Conservation (phyloP, 2,797 vertebrate genomes). For the Forpus xanthops region DNA sequence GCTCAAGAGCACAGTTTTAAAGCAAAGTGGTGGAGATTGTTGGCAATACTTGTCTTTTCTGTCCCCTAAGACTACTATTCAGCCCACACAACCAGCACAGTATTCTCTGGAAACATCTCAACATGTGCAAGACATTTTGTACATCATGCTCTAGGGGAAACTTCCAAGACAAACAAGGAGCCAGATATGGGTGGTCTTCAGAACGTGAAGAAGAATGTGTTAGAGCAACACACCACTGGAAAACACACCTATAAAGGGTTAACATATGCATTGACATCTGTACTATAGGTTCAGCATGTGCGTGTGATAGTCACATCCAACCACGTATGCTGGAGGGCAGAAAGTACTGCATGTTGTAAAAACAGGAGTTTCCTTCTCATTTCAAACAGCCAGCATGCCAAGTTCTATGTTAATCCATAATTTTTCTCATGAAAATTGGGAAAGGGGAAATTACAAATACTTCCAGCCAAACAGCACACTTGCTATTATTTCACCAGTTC, state of each 20-base stretch:
- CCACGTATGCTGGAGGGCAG: not conserved
- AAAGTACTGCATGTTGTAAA: not conserved
- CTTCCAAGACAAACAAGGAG: slow-evolving; percentile 50
- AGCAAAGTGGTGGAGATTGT: not conserved
- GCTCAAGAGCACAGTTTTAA: slow-evolving; percentile 12
- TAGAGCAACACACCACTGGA: slow-evolving; percentile 32
- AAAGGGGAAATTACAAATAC: not conserved
- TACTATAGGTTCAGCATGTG: not conserved
- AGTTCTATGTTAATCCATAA: not conserved
- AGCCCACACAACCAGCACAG: slow-evolving; percentile 38
- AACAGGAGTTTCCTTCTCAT: not conserved
- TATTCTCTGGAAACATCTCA: slow-evolving; percentile 32
- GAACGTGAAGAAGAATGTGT: slow-evolving; percentile 47
- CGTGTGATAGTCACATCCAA: not conserved
- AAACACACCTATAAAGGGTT: slow-evolving; percentile 30
- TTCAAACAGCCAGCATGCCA: not conserved
- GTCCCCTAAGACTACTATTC: slow-evolving; percentile 16
- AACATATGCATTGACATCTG: slow-evolving; percentile 11
- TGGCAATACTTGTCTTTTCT: slow-evolving; percentile 26
- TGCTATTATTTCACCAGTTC: not conserved
- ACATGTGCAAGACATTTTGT: slow-evolving; percentile 67
- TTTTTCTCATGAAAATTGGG: not conserved
- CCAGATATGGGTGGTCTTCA: slow-evolving; percentile 65
- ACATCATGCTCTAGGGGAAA: slow-evolving; percentile 38
- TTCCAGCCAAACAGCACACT: not conserved